Percentiles rank a stretch among this genome's conserved stretches.
Evolutionary conservation across 1,140 invertebrate species (phyloP).

Genomic region (Helicoverpa zea): DNA sequence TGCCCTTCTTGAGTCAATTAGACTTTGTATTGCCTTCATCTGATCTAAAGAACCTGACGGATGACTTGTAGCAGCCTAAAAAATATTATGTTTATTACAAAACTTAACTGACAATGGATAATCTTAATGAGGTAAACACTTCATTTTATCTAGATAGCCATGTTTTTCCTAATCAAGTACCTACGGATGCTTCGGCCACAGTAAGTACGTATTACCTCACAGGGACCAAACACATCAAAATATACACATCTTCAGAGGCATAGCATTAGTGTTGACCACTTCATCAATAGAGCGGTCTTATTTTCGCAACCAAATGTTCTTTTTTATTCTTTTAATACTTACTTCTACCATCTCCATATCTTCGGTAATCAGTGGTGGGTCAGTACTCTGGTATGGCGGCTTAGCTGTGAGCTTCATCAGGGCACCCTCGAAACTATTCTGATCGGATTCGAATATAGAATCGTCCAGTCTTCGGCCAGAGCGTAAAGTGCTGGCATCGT

Average conservation of each 20-base stretch:
- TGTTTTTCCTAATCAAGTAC: too few relatives aligned
- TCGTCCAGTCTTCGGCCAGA: conserved; percentile 71
- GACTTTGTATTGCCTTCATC: conserved; percentile 64
- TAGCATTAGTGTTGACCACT: too few relatives aligned
- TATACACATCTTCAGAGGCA: too few relatives aligned
- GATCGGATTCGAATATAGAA: conserved; percentile 67
- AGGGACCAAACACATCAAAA: too few relatives aligned
- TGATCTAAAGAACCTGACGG: conserved; percentile 60
- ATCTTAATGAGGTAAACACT: too few relatives aligned
- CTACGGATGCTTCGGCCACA: too few relatives aligned
- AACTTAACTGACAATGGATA: too few relatives aligned
- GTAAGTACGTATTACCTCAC: too few relatives aligned
- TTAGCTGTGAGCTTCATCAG: conserved; percentile 72
- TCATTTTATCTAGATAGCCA: too few relatives aligned
- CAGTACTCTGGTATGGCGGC: conserved; percentile 49
- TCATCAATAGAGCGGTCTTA: too few relatives aligned
- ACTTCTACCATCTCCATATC: conserved; percentile 59
- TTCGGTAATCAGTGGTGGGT: conserved; percentile 22
- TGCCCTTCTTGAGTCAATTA: conserved; percentile 63
- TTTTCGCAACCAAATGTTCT: neutral
- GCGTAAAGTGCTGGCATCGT: conserved; percentile 54
- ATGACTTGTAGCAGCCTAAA: conserved; percentile 57
- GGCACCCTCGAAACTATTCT: conserved; percentile 69
- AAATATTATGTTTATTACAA: neutral
- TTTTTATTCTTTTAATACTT: neutral